Evolutionary conservation across 1,140 invertebrate species (phyloP), one percentile per base, ranked within the genome.

Genomic region (Steinernema khuongi): DNA sequence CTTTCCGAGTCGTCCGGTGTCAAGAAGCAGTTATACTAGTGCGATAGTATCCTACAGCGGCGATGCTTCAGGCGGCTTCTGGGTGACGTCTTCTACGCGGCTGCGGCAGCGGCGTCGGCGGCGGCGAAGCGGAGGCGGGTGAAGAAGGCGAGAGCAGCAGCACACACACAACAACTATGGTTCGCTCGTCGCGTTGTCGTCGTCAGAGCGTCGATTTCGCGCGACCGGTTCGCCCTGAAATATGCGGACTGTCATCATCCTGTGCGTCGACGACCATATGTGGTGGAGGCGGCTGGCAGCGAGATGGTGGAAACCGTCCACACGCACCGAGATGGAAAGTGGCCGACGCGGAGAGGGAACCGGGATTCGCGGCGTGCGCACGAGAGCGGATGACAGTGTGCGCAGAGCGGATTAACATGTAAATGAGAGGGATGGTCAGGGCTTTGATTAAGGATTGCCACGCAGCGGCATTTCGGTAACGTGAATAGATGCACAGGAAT

Each of bases 151-250:
- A 67, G 22, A 73, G 68, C 22, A 32, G 72, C 43, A 68, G 66
- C 67, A 68, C 72, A 73, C 66, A 41, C 50, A 60, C 50, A 41
- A 60, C 50, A 60, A 60, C 50, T 60, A 60, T 60, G 50, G 22
- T 60, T 60, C 50, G 50, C 50, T 60, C 50, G 50, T 60, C 26
- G 50, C 50, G 50, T n/a, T n/a, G n/a, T 60, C 50, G 50, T 60
- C 50, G 50, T 60, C 50, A 60, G 50, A 60, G 50, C 50, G 19
- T 60, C 50, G 50, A 60, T 60, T 60, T 60, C 50, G 50, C 50
- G 50, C 50, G 50, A 60, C 50, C 50, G 50, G 50, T 60, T 60
- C 50, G 50, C 50, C 50, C 50, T 60, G 50, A 60, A 60, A 60
- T 60, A 60, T 60, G 50, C 50, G 50, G 50, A 60, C 50, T 22